Evolutionary conservation across 2,888 invertebrate species (phyloP).

Genomic region (Mesopsocus fuscifrons): DNA sequence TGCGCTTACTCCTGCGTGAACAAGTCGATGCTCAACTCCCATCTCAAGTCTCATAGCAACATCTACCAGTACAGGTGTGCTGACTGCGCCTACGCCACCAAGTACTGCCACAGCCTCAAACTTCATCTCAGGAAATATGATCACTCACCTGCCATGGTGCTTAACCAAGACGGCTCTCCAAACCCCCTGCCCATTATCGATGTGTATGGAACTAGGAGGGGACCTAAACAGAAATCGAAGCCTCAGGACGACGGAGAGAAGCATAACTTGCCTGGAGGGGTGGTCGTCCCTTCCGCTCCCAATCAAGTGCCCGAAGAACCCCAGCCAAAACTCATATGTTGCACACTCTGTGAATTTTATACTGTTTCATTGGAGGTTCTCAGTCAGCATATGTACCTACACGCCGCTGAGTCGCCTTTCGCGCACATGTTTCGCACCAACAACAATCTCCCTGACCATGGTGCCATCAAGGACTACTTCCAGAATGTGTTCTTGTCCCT

Average conservation of each 20-base stretch:
- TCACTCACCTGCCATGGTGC: constrained; percentile 78
- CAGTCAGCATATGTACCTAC: constrained; percentile 24
- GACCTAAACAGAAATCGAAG: constrained; percentile 44
- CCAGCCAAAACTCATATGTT: constrained; percentile 14
- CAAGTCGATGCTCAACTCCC: constrained; percentile 97
- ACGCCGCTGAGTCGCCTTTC: constrained; percentile 18
- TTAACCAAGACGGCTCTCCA: constrained; percentile 74
- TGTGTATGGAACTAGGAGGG: constrained; percentile 74
- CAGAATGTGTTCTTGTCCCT: constrained; percentile 6
- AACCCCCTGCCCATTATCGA: constrained; percentile 78
- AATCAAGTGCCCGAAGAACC: background rate
- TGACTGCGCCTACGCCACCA: constrained; percentile 89
- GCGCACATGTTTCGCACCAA: constrained; percentile 11
- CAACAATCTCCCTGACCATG: constrained; percentile 7
- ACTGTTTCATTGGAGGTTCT: constrained; percentile 22
- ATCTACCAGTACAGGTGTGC: constrained; percentile 84
- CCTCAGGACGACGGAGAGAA: constrained; percentile 8
- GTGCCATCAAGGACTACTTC: constrained; percentile 6
- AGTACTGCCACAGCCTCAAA: constrained; percentile 95
- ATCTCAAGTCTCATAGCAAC: constrained; percentile 86
- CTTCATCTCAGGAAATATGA: constrained; percentile 80
- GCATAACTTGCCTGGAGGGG: constrained; percentile 6
- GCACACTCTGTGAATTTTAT: constrained; percentile 25
- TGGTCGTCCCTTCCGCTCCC: constrained; percentile 3
- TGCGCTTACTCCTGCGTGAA: constrained; percentile 89